phyloP scores from a whole-genome alignment of 2,888 invertebrate species.

The Blastobasis lacticolella region DNA sequence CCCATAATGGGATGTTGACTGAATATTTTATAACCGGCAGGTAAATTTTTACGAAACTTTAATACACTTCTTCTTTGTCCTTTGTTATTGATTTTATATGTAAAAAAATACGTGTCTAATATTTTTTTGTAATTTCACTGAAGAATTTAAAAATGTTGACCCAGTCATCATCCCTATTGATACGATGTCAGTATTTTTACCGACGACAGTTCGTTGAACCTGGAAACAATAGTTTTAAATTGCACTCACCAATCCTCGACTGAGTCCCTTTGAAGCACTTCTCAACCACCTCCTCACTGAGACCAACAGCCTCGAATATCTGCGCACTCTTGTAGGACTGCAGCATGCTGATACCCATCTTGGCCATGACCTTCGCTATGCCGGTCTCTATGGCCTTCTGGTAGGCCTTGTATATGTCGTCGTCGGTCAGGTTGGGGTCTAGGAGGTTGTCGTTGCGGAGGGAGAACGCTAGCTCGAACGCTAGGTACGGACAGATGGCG shows the following conservation, averaged over 20 bases:
- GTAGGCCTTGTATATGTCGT: constrained; percentile 89
- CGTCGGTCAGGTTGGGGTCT: constrained; percentile 83
- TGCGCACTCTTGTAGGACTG: constrained; percentile 99
- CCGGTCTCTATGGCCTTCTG: constrained; percentile 93
- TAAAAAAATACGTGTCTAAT: too few species aligned
- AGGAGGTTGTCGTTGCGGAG: constrained; percentile 91
- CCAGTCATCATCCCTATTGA: too few species aligned
- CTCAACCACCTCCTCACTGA: constrained; percentile 93
- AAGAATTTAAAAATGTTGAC: too few species aligned
- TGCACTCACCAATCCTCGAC: constrained; percentile 74
- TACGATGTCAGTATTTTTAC: too few species aligned
- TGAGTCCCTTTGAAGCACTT: constrained; percentile 91
- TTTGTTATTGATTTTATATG: too few species aligned
- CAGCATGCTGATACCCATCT: constrained; percentile 99
- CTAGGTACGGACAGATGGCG: constrained; percentile 97
- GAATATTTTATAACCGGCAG: too few species aligned
- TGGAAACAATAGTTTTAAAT: too few species aligned
- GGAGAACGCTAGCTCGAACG: constrained; percentile 92
- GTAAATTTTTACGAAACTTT: too few species aligned
- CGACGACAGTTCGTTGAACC: too few species aligned
- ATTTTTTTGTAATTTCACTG: too few species aligned
- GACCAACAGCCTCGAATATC: constrained; percentile 98
- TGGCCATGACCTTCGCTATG: constrained; percentile 86
- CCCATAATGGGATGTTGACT: too few species aligned
- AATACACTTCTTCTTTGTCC: too few species aligned